Conservation (phyloP, 2,113 vertebrate species). For the Oceanodroma tethys region DNA sequence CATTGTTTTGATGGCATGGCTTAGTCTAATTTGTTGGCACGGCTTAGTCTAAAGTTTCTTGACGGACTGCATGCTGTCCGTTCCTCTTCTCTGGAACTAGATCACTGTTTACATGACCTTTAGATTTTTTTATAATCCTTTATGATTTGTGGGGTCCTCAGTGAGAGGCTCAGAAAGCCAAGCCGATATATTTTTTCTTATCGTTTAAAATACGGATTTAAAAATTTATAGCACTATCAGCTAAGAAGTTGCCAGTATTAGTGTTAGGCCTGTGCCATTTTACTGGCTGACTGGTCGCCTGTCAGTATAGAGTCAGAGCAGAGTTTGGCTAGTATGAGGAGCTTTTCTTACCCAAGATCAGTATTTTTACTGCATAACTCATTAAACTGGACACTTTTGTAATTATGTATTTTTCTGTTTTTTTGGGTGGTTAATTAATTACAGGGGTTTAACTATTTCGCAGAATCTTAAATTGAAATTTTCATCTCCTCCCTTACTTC, state of each 20-base stretch:
- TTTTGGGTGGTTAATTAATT: neutral
- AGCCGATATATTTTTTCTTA: neutral
- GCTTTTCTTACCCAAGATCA: neutral
- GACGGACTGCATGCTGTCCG: neutral
- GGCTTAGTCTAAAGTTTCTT: neutral
- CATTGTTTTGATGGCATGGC: neutral
- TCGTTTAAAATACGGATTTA: neutral
- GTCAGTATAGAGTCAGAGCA: neutral
- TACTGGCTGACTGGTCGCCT: neutral
- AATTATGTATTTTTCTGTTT: neutral
- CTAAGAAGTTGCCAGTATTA: neutral
- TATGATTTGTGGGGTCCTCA: neutral
- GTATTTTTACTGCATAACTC: neutral
- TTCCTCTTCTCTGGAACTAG: neutral
- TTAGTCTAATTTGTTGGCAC: neutral
- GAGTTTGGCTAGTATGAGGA: neutral
- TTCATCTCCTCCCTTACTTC: neutral
- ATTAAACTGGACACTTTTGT: neutral
- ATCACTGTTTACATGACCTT: neutral
- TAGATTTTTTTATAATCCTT: neutral
- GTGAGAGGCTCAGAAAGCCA: neutral
- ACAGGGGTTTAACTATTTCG: neutral
- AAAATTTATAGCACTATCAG: neutral
- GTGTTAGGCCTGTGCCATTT: neutral
- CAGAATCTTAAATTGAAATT: neutral